These are phyloP conservation scores for Rhabditoides inermis DNA, from an alignment of 2,888 invertebrate species.

Conservation along the genomic window DNA sequence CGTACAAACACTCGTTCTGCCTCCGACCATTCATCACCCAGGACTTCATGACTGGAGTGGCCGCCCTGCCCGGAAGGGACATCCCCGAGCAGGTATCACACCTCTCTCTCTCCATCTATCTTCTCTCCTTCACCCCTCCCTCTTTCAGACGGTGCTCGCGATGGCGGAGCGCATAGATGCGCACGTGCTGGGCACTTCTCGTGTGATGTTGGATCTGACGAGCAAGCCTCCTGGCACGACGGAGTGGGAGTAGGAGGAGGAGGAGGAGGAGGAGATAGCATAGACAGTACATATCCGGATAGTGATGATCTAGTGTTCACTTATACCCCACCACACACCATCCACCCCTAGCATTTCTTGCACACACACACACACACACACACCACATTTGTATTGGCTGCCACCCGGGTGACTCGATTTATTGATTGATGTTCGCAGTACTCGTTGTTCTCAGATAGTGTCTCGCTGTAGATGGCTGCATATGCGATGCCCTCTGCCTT, in stretches of 20 bases:
- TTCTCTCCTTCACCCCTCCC: conserved; percentile 1
- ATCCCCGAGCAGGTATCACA: conserved; percentile 53
- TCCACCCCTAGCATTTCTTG: too few species aligned
- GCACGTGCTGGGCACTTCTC: conserved; percentile 80
- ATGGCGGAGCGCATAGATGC: conserved; percentile 74
- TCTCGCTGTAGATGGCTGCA: too few species aligned
- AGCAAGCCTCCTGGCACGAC: conserved; percentile 98
- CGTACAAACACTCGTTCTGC: conserved; percentile 76
- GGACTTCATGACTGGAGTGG: conserved; percentile 97
- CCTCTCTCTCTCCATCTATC: conserved; percentile 55
- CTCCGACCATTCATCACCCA: conserved; percentile 88
- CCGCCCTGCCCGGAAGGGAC: conserved; percentile 70
- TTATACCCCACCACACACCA: too few species aligned
- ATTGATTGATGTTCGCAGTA: too few species aligned
- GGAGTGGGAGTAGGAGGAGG: conserved; percentile 88
- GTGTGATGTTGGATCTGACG: conserved; percentile 91
- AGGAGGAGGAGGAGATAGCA: too few species aligned
- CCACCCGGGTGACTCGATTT: too few species aligned
- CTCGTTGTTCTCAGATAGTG: too few species aligned
- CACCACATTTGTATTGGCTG: too few species aligned
- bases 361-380: too few species aligned
- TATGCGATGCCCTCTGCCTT: too few species aligned
- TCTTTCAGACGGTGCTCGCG: conserved; percentile 72
- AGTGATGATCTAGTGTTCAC: too few species aligned
- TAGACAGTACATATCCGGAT: too few species aligned